Base-by-base conservation (phyloP, 2,113 vertebrate genomes). In the Miniopterus natalensis region DNA sequence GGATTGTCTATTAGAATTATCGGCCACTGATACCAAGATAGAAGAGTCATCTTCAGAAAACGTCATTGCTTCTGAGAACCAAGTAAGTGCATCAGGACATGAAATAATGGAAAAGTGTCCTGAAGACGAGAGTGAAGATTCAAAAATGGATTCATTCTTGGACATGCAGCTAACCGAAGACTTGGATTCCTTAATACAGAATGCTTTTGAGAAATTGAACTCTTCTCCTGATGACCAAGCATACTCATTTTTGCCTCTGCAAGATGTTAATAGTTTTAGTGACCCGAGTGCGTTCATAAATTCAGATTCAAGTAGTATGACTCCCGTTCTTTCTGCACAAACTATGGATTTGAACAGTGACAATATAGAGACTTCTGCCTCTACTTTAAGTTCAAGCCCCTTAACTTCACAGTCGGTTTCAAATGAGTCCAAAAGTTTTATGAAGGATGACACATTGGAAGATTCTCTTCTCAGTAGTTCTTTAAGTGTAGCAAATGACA, bases 1-100 rank as follows among this genome's bases (percentile, higher is more conserved):
- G 99, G 99, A 99, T 98, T 99, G 99, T 95, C 98, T 99, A 3
- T 98, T 99, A 98, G 99, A 99, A 97, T 98, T 99, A 77, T 99
- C 99, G 94, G 85, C 95, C 71, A 98, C 98, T 49, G 99, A 99
- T 3, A 98, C 99, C 85, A 99, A 99, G 97, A 98, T 88, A 71
- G 98, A 96, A 90, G 91, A 71, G 89, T 23, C 88, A 31, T 94
- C 98, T 97, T 96, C 96, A 95, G 71, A 97, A 65, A 95, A 90
- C 53, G 98, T 98, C 51, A 81, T 99, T 81, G 96, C 97, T 97
- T 95, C 95, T 97, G 96, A 95, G 96, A 98, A 91, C 87, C 94
- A 97, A 36, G 95, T 88, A 96, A 95, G 45, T 92, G 83, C 42
- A 96, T 40, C 66, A 77, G 89, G 68, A 92, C 63, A 10, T 94